Evolutionary conservation across 2,888 invertebrate species (phyloP).

Genomic region (Tipula unca): DNA sequence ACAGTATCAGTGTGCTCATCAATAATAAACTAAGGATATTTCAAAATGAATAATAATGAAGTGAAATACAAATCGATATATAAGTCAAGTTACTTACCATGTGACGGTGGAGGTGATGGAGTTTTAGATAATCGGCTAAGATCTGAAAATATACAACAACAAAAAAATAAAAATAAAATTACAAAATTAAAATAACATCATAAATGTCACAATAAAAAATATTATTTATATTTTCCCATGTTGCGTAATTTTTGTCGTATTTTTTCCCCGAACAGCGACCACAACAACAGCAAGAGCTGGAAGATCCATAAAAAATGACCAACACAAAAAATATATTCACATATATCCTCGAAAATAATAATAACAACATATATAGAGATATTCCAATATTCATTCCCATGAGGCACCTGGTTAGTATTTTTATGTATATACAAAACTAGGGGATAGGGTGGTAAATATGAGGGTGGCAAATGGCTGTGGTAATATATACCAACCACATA

Average conservation of each 20-base stretch:
- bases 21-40: neutral
- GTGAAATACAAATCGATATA: neutral
- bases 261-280: neutral
- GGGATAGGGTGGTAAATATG: neutral
- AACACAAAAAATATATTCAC: neutral
- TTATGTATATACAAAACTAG: neutral
- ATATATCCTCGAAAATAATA: neutral
- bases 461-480: neutral
- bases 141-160: slow-evolving; percentile 33
- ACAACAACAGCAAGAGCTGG: neutral
- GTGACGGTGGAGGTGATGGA: slow-evolving; percentile 37
- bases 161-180: slow-evolving; percentile 16
- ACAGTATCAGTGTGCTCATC: neutral
- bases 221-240: neutral
- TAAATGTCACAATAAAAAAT: neutral
- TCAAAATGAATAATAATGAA: neutral
- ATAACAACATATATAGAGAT: neutral
- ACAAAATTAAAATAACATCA: slow-evolving; percentile 18
- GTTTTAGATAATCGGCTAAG: slow-evolving; percentile 40
- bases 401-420: slow-evolving; percentile 9
- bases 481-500: neutral
- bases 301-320: neutral
- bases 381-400: neutral
- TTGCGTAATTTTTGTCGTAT: neutral
- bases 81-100: slow-evolving; percentile 21